These are phyloP conservation scores for Empis stercorea DNA, from an alignment of 2,888 invertebrate genomes.

Conservation along the genomic window DNA sequence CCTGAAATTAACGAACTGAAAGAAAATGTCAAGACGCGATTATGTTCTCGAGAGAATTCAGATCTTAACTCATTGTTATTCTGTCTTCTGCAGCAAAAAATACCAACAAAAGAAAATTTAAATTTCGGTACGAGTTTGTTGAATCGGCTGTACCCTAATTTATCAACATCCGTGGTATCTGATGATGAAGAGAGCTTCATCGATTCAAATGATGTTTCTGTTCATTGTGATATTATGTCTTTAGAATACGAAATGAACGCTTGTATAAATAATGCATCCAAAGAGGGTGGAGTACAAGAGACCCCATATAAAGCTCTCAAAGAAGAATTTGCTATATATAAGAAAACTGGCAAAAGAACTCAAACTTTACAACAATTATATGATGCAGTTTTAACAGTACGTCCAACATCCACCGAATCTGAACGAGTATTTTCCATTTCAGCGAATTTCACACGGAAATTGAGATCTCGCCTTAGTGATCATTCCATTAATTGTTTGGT, in stretches of 20 bases:
- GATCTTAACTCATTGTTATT: not conserved
- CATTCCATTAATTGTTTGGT: not conserved
- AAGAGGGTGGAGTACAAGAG: not conserved
- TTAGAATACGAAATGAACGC: not conserved
- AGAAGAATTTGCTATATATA: not conserved
- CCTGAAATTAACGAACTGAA: no score
- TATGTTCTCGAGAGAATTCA: not conserved
- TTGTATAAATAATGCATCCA: not conserved
- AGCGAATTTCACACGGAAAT: not conserved
- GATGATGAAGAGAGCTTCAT: not conserved
- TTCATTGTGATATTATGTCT: not conserved
- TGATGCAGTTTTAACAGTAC: not conserved
- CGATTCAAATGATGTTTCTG: not conserved
- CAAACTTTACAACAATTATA: not conserved
- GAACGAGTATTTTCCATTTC: not conserved
- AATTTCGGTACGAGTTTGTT: not conserved
- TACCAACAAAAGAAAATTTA: not conserved
- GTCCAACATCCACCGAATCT: slow-evolving; percentile 1
- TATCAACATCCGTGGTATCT: not conserved
- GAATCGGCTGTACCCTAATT: not conserved
- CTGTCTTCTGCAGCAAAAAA: not conserved
- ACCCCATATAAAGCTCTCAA: not conserved
- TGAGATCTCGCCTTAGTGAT: not conserved
- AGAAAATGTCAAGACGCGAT: not conserved
- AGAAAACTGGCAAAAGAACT: not conserved